Evolutionary conservation across 2,888 invertebrate genomes (phyloP), one percentile per base, ranked within the genome.

Genomic region (Meta bourneti): DNA sequence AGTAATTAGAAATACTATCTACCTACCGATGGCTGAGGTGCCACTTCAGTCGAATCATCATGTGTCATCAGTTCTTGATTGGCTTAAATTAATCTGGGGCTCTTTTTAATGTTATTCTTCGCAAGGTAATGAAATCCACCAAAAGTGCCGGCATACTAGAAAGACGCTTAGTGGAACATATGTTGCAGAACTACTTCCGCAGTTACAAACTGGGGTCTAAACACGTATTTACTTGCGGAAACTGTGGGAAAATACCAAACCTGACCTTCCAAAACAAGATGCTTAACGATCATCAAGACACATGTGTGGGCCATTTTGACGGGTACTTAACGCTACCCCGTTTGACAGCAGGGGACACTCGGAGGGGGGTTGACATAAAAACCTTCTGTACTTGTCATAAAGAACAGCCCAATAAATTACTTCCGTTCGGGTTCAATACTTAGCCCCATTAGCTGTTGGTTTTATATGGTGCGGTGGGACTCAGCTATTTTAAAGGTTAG

Each of bases 231-330:
- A 61, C 61, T 11, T 11, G 61, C 7, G 16, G 16, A 61, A 52
- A 71, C 83, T 74, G 83, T 83, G 83, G 83, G 83, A 83, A 83
- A 83, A 20, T 83, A 51, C 11, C 11, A 9, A 9, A 7, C 49
- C 71, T 49, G 51, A 16, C 11, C 19, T 51, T 20, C 71, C 71
- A 16, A 52, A 49, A 49, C 71, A 71, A 72, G 49, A 51, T 72
- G 61, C 75, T 75, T 34, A 81, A 88, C 54, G 74, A 75, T 48
- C 79, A 6, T 11, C 19, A 34, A 2, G 51, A 48, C 48, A 74
- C 88, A 75, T 81, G 51, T 88, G 81, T 19, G 13, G 19, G 81
- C 70, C 54, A 75, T 88, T 88, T 81, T 75, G 74, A 81, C 54
- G 80, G 72, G 54, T 69, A 19, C 19, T 79, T 61, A 20, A 34